Conservation (phyloP, 2,888 invertebrate genomes). For the Leptinotarsa peninsularis region DNA sequence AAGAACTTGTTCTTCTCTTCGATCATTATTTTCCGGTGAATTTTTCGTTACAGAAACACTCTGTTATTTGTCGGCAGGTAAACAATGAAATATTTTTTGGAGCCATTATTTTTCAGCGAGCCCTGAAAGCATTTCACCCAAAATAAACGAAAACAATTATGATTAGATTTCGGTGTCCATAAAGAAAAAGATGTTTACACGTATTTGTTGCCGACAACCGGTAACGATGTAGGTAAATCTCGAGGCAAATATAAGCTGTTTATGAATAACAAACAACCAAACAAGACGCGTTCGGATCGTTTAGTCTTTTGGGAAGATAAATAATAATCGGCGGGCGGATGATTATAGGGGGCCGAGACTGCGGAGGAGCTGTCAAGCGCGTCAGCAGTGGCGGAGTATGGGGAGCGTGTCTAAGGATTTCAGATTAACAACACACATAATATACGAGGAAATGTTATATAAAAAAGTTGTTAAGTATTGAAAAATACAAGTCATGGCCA, state of each 20-base stretch:
- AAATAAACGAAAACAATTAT: constrained; percentile 8
- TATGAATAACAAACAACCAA: constrained; percentile 34
- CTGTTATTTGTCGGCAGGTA: neutral
- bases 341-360: constrained; percentile 33
- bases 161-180: constrained; percentile 14
- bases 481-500: too few relatives aligned
- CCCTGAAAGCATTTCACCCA: neutral
- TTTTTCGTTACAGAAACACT: too few relatives aligned
- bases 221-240: constrained; percentile 30
- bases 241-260: constrained; percentile 28
- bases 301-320: constrained; percentile 26
- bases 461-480: too few relatives aligned
- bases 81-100: constrained; percentile 4
- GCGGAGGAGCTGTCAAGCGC: constrained; percentile 27
- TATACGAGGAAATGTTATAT: too few relatives aligned
- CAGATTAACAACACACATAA: too few relatives aligned
- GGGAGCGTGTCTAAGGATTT: neutral
- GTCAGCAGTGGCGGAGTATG: constrained; percentile 15
- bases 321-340: constrained; percentile 33
- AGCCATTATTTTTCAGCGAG: neutral
- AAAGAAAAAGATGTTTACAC: constrained; percentile 19
- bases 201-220: constrained; percentile 33
- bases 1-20: too few relatives aligned
- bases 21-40: too few relatives aligned
- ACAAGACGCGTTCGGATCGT: constrained; percentile 28